phyloP scores from a whole-genome alignment of 92 coral and sea anemone species.

The Paragorgia papillata region DNA sequence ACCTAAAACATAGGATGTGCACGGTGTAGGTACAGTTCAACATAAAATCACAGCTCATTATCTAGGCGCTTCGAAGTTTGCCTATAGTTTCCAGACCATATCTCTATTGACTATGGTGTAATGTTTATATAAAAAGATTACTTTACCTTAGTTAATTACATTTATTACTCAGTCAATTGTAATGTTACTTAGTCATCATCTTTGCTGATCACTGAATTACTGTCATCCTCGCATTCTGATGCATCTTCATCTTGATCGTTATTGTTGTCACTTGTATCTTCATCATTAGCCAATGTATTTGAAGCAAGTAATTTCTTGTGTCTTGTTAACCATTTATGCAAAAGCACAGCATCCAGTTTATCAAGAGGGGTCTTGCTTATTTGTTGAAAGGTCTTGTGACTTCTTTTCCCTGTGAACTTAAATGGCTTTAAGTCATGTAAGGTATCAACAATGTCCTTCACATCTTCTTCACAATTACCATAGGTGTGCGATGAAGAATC shows the following conservation, averaged over 20 bases:
- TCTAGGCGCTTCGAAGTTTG: too few relatives aligned
- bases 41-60: too few relatives aligned
- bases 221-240: neutral
- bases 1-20: too few relatives aligned
- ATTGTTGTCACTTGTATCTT: too few relatives aligned
- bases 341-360: slow-evolving; percentile 27
- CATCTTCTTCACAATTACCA: slow-evolving; percentile 54
- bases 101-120: too few relatives aligned
- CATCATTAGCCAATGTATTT: slow-evolving; percentile 41
- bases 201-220: neutral
- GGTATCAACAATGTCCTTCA: slow-evolving; percentile 43
- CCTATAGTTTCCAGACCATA: too few relatives aligned
- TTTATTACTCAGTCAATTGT: too few relatives aligned
- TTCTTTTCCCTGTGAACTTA: slow-evolving; percentile 33
- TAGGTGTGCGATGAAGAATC: slow-evolving; percentile 47
- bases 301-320: slow-evolving; percentile 42
- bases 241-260: slow-evolving; percentile 36
- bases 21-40: too few relatives aligned
- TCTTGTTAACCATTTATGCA: slow-evolving; percentile 48
- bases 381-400: slow-evolving; percentile 10
- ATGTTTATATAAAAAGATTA: too few relatives aligned
- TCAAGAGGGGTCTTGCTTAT: slow-evolving; percentile 43
- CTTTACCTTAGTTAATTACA: too few relatives aligned
- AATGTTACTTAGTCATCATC: too few relatives aligned
- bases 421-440: slow-evolving; percentile 54